phyloP scores from a whole-genome alignment of 2,888 invertebrate genomes.

The Cyclophora albipunctata region DNA sequence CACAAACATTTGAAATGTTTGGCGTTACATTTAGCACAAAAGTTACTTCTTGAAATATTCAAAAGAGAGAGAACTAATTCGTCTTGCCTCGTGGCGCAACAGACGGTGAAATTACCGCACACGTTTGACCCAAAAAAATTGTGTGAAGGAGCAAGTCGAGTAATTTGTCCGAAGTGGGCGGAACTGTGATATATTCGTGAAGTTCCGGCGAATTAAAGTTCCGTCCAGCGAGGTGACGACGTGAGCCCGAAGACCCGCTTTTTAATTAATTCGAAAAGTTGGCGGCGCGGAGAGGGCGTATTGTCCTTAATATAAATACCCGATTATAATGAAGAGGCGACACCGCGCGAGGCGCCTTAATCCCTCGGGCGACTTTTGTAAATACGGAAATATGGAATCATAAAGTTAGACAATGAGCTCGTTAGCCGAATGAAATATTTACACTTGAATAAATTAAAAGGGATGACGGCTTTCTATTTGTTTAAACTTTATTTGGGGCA shows the following conservation, averaged over 20 bases:
- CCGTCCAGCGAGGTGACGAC: slow-evolving; percentile 37
- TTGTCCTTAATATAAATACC: slow-evolving; percentile 39
- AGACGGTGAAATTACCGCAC: slow-evolving; percentile 52
- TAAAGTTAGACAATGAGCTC: slow-evolving; percentile 50
- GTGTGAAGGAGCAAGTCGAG: slow-evolving; percentile 40
- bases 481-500: slow-evolving; percentile 18
- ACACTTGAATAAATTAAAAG: slow-evolving; percentile 44
- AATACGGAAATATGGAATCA: slow-evolving; percentile 55
- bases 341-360: slow-evolving; percentile 28
- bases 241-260: slow-evolving; percentile 32
- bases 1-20: too few species aligned
- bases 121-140: slow-evolving; percentile 36
- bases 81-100: slow-evolving; percentile 28
- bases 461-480: slow-evolving; percentile 26
- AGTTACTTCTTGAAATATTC: too few species aligned
- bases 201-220: slow-evolving; percentile 64
- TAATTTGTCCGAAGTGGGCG: slow-evolving; percentile 66
- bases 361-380: slow-evolving; percentile 39
- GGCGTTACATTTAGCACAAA: too few species aligned
- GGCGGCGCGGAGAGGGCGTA: slow-evolving; percentile 14
- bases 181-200: slow-evolving; percentile 64
- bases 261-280: slow-evolving; percentile 63
- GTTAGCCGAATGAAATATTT: slow-evolving; percentile 46
- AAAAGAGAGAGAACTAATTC: too few species aligned
- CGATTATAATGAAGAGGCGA: slow-evolving; percentile 43